These are phyloP conservation scores for Rousettus leschenaultii DNA, from an alignment of 2,113 vertebrate genomes.

Conservation along the genomic window DNA sequence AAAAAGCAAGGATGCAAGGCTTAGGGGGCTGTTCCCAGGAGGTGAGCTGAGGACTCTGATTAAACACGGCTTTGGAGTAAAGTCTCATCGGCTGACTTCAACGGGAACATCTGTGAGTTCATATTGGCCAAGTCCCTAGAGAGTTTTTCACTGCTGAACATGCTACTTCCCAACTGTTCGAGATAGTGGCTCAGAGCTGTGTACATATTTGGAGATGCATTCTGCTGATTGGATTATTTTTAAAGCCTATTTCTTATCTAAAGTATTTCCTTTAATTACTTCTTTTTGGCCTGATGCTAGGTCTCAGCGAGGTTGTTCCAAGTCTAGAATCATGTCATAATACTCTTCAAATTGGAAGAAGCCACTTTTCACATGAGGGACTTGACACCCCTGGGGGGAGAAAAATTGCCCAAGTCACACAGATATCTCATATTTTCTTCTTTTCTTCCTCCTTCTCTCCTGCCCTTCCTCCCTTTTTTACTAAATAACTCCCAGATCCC, in stretches of 20 bases:
- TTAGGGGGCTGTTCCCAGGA: conserved; percentile 31
- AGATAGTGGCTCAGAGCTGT: conserved; percentile 65
- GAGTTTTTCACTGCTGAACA: conserved; percentile 60
- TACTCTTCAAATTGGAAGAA: background rate
- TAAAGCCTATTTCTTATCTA: conserved; percentile 65
- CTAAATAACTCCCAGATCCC: background rate
- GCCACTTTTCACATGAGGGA: background rate
- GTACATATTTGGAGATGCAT: conserved; percentile 62
- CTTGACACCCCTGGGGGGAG: background rate
- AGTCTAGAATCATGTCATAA: conserved; percentile 8
- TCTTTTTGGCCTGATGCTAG: background rate
- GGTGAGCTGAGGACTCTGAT: conserved; percentile 64
- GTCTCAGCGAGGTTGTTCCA: conserved; percentile 31
- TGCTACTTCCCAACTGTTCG: conserved; percentile 53
- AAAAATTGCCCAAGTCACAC: background rate
- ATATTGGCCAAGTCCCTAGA: conserved; percentile 48
- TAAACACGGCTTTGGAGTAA: conserved; percentile 54
- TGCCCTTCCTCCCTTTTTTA: background rate
- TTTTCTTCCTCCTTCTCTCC: background rate
- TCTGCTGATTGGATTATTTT: conserved; percentile 74
- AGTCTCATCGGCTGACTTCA: conserved; percentile 54
- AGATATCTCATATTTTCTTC: background rate
- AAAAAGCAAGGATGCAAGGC: background rate
- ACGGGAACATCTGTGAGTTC: conserved; percentile 59
- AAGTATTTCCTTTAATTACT: conserved; percentile 62